Evolutionary conservation across 2,113 vertebrate genomes (phyloP).

Genomic region (Mungos mungo): DNA sequence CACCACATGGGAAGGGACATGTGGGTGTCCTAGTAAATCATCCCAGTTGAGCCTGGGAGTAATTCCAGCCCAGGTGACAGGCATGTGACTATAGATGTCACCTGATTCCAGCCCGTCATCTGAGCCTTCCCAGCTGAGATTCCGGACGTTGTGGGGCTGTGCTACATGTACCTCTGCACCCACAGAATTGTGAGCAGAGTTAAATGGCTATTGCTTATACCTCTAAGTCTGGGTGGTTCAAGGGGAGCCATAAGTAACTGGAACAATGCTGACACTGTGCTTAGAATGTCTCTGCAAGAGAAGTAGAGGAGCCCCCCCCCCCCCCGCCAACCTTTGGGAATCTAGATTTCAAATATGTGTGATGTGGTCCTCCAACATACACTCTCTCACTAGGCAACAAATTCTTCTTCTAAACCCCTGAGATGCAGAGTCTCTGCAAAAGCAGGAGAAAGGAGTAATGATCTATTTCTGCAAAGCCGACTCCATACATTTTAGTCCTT

Average conservation of each 20-base stretch:
- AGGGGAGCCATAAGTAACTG: background rate
- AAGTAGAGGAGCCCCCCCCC: background rate
- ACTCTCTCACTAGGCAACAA: background rate
- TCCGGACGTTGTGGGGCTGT: too few relatives aligned
- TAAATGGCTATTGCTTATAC: background rate
- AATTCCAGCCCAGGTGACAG: background rate
- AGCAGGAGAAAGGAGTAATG: background rate
- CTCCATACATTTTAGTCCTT: background rate
- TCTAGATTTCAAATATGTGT: background rate
- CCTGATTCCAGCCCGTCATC: background rate
- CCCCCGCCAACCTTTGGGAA: background rate
- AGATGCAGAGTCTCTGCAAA: background rate
- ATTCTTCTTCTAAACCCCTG: background rate
- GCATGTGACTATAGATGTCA: background rate
- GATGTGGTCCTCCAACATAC: background rate
- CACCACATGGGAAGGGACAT: background rate
- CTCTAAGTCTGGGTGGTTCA: background rate
- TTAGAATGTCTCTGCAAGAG: background rate
- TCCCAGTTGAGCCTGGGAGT: background rate
- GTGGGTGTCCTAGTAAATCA: background rate
- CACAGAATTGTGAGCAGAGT: background rate
- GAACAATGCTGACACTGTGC: background rate
- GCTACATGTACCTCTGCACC: background rate
- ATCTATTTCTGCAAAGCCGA: background rate
- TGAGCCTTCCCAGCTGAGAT: background rate